phyloP scores from a whole-genome alignment of 2,888 invertebrate genomes.

The Petrolisthes manimaculis region DNA sequence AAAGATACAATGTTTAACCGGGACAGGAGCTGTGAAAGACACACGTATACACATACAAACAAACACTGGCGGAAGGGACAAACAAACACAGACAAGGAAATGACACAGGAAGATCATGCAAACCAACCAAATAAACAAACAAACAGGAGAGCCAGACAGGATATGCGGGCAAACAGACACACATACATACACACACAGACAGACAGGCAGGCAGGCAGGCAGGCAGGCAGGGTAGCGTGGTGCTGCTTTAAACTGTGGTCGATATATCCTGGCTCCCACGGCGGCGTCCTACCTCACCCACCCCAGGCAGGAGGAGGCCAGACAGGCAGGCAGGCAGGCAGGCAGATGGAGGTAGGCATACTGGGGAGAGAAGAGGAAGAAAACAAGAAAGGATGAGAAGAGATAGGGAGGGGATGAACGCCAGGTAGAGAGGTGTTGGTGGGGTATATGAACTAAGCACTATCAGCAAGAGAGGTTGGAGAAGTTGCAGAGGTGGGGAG shows the following conservation, averaged over 20 bases:
- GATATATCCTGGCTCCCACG: constrained; percentile 46
- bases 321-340: background rate
- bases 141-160: background rate
- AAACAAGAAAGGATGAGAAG: background rate
- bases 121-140: too few species aligned
- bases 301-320: background rate
- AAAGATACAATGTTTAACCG: too few species aligned
- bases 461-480: background rate
- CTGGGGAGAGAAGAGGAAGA: background rate
- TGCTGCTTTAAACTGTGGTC: constrained; percentile 52
- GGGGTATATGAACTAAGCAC: background rate
- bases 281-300: background rate
- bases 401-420: background rate
- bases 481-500: background rate
- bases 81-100: too few species aligned
- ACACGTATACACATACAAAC: too few species aligned
- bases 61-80: too few species aligned
- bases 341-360: background rate
- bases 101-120: too few species aligned
- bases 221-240: constrained; percentile 8
- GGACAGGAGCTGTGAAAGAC: too few species aligned
- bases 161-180: background rate
- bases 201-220: background rate
- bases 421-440: background rate
- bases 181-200: background rate